Base-by-base conservation (phyloP, 2,888 invertebrate species). In the Agriopis leucophaearia region DNA sequence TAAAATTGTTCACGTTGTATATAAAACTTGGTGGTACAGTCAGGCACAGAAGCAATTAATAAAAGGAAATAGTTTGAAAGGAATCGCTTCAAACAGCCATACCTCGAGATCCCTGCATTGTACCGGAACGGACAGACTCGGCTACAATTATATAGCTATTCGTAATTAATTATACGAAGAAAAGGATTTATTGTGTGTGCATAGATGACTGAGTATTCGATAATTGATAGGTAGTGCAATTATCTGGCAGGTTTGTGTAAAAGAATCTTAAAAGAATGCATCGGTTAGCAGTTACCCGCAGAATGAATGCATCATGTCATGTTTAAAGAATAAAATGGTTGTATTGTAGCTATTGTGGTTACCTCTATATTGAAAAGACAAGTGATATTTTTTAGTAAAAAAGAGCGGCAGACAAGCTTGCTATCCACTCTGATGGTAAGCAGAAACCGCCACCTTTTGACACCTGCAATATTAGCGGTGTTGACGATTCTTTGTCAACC, bases 111-210 rank as follows among this genome's bases (percentile, higher is more conserved):
- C n/a, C 36, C 40, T 13, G 51, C 47, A 40, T 52, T 36, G 36
- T 38, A 56, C 48, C 56, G 60, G 60, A 55, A 56, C 60, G 56
- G 13, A 76, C 77, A 77, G 79, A 72, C 71, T 70, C 47, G 50
- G 71, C 48, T n/a, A 44, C 16, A 85, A 88, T 89, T 87, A 86
- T 77, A 82, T 80, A 83, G 82, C 78, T 81, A 86, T 85, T 79
- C 77, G 82, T 81, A 81, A 83, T 84, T 83, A 84, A 78, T 78
- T 80, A 78, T 77, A 81, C 79, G 45, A 61, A 66, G 78, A 81
- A 80, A 66, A 75, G 74, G 69, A 78, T 74, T 74, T 71, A 72
- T 66, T 57, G 50, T 60, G 56, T 50, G 56, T 56, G 60, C 54
- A 47, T 38, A 63, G 71, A 72, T 70, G 72, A 72, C 27, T 54